These are phyloP conservation scores for Babyrousa celebensis DNA, from an alignment of 2,797 vertebrate species.

Conservation along the genomic window DNA sequence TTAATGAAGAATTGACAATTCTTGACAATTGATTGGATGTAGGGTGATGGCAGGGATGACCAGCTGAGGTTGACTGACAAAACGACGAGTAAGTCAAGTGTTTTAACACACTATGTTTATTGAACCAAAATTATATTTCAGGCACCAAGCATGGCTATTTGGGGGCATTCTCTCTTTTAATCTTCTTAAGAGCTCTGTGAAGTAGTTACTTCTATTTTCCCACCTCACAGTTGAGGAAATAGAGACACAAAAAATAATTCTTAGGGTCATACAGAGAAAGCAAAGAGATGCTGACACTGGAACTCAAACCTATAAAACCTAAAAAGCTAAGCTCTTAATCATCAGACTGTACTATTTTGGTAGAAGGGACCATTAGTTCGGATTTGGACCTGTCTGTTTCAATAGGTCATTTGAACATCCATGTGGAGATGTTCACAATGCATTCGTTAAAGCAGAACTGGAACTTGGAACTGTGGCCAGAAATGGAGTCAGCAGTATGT, in stretches of 20 bases:
- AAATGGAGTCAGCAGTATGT: background rate
- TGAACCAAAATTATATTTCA: background rate
- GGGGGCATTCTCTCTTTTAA: background rate
- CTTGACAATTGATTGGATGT: background rate
- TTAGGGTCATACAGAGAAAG: background rate
- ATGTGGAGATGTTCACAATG: background rate
- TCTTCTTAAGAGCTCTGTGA: background rate
- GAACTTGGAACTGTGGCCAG: background rate
- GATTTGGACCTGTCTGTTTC: background rate
- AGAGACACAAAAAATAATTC: constrained; percentile 19
- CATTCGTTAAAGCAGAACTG: background rate
- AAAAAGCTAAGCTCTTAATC: background rate
- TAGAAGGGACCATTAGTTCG: background rate
- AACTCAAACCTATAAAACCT: background rate
- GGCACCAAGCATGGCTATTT: background rate
- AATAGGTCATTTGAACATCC: background rate
- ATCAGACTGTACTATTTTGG: background rate
- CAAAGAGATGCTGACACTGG: background rate
- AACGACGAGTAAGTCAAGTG: constrained; percentile 10
- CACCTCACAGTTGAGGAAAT: background rate
- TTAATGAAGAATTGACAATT: constrained; percentile 7
- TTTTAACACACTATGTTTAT: background rate
- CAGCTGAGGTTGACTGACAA: background rate
- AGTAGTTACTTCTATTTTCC: constrained; percentile 33
- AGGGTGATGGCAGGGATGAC: background rate